A percentile compares a stretch with the other conserved stretches of the same genome.
Evolutionary conservation across 2,113 vertebrate genomes (phyloP).

Genomic region (Istiophorus platypterus): DNA sequence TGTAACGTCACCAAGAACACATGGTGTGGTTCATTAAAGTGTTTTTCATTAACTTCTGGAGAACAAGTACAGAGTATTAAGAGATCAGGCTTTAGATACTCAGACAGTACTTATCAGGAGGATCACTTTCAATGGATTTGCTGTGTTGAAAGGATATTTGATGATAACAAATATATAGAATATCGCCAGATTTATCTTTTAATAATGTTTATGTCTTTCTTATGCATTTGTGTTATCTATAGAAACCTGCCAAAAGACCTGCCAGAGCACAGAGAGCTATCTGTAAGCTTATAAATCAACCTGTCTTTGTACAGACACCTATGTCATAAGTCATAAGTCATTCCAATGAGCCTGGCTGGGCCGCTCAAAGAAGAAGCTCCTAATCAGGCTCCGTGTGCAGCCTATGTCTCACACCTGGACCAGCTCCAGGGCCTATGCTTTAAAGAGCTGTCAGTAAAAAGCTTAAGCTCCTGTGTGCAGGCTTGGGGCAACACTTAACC

Average conservation of each 20-base stretch:
- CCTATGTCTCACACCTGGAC: conserved; percentile 75
- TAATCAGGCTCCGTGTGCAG: conserved; percentile 46
- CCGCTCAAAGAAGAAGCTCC: conserved; percentile 27
- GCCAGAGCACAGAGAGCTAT: background rate
- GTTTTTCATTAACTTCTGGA: background rate
- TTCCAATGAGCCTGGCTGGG: conserved; percentile 19
- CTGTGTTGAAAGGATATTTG: background rate
- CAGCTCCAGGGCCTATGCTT: conserved; percentile 66
- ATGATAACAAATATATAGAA: background rate
- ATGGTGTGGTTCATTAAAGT: background rate
- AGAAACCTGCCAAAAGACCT: background rate
- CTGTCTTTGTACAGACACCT: conserved; percentile 37
- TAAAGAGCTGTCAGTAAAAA: conserved; percentile 78
- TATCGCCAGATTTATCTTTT: background rate
- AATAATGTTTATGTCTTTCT: background rate
- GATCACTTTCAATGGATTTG: background rate
- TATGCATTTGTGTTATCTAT: background rate
- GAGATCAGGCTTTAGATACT: background rate
- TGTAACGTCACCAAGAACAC: background rate
- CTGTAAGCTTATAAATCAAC: conserved; percentile 40
- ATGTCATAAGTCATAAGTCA: conserved; percentile 43
- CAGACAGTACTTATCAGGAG: background rate
- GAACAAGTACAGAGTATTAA: background rate
- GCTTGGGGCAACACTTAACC: conserved; percentile 74
- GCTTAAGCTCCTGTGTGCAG: conserved; percentile 66